phyloP scores from a whole-genome alignment of 2,113 vertebrate species.

The Amblyornis subalaris region DNA sequence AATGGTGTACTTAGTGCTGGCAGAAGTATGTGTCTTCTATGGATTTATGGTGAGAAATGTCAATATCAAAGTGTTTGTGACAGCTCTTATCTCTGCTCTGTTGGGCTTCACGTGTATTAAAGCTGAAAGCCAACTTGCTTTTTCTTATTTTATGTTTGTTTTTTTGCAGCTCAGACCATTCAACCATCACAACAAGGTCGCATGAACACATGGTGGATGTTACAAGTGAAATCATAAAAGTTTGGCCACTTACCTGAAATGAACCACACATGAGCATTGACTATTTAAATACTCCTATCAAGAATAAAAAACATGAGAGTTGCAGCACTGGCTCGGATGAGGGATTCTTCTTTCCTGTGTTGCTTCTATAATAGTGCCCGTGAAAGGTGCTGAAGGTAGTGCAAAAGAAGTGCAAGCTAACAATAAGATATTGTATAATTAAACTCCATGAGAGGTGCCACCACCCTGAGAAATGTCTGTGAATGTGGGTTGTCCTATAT shows the following conservation, averaged over 20 bases:
- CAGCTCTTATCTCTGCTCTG: constrained; percentile 20
- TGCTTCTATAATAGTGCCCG: not conserved
- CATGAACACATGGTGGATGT: not conserved
- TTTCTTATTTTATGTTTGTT: not conserved
- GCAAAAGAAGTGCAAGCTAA: not conserved
- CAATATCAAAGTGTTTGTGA: constrained; percentile 5
- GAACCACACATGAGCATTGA: not conserved
- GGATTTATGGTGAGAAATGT: constrained; percentile 28
- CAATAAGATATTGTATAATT: not conserved
- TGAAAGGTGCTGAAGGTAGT: not conserved
- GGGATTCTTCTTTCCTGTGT: not conserved
- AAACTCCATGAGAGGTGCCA: not conserved
- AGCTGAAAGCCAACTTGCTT: not conserved
- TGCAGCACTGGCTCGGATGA: not conserved
- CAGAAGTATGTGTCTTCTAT: not conserved
- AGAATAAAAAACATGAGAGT: not conserved
- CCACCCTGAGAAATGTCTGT: not conserved
- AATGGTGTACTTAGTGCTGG: not conserved
- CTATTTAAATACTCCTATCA: not conserved
- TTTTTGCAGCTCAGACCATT: not conserved
- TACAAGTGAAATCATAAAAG: not conserved
- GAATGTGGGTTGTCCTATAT: accelerated
- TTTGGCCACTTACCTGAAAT: not conserved
- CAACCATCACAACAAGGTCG: not conserved
- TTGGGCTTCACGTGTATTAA: not conserved